These are phyloP conservation scores for Thripadectes ignobilis DNA, from an alignment of 2,797 vertebrate species.

Conservation along the genomic window DNA sequence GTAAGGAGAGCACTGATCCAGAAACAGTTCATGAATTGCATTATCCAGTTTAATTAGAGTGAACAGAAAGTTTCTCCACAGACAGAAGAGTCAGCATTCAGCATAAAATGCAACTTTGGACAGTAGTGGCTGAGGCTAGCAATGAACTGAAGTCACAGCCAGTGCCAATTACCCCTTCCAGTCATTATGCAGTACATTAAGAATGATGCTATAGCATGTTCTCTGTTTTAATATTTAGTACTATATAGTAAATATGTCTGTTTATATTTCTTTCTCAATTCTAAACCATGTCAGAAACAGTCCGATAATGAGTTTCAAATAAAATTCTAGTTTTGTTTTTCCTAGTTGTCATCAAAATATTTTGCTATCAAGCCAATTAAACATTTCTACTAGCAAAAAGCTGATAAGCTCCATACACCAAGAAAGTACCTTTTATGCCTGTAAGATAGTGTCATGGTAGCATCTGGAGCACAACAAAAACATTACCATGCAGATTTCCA, in stretches of 20 bases:
- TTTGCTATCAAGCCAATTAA: background rate
- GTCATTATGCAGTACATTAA: background rate
- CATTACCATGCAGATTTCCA: background rate
- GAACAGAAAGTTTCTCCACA: constrained; percentile 64
- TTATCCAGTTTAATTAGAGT: constrained; percentile 77
- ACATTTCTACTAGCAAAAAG: background rate
- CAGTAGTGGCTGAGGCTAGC: background rate
- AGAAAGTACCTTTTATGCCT: background rate
- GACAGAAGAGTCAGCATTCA: constrained; percentile 52
- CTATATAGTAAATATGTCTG: background rate
- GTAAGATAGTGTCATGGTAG: background rate
- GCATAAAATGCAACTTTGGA: constrained; percentile 43
- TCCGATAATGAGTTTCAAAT: background rate
- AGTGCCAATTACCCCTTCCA: background rate
- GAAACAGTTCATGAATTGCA: constrained; percentile 72
- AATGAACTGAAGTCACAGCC: constrained; percentile 11
- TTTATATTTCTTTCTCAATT: background rate
- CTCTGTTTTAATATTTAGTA: background rate
- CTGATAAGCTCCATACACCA: background rate
- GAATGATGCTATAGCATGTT: background rate
- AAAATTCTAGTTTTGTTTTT: background rate
- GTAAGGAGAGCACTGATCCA: constrained; percentile 67
- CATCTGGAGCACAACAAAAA: background rate
- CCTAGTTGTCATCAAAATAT: background rate
- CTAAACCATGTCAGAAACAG: background rate